Evolutionary conservation across 2,888 invertebrate genomes (phyloP), one percentile per base, ranked within the genome.

Genomic region (Zele albiditarsus): DNA sequence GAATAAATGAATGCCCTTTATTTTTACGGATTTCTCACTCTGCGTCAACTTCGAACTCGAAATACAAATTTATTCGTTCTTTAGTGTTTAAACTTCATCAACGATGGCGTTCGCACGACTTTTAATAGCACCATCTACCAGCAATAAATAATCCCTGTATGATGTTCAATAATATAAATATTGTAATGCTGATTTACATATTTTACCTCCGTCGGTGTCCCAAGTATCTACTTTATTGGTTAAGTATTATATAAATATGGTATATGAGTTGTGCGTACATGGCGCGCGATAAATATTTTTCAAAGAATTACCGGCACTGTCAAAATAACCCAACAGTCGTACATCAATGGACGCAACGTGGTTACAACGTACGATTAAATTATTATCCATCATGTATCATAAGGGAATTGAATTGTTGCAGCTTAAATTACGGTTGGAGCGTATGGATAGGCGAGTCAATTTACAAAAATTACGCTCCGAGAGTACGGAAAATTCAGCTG

Each of bases 361-460:
- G 25, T 46, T 27, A 65, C 33, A 33, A 4, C 38, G 33, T 66
- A 38, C 0, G 16, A 49, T 42, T 42, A 46, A 67, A 23, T 46
- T 5, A 28, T 14, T 49, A 25, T 68, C 58, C 20, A 31, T n/a
- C 10, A 71, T 66, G 66, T 67, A 53, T 60, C 72, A 75, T 62
- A 73, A 72, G 62, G 67, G 28, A 28, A 72, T 77, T 31, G 33
- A 76, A 67, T 65, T 80, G 75, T 91, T 92, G 10, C 90, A 94
- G 94, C 90, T 94, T 77, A 93, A 92, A 86, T 90, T 92, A 80
- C 92, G 93, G 77, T 88, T 95, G 86, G 92, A 92, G 84, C 93
- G 93, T 80, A 92, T 93, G 91, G 94, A 94, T 86, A 91, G 93
- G 82, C 91, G 93, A 80, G 90, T 92, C 23, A 89, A 89, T 60